Conservation (phyloP, 1,140 invertebrate genomes). For the Caenorhabditis elegans region WBcel235 BX284605.5:9978501-9979000, state of each 20-base stretch:
- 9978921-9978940: background rate
- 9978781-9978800: background rate
- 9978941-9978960: background rate
- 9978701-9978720: conserved; percentile 27
- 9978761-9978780: conserved; percentile 1
- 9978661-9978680: background rate
- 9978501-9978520: conserved; percentile 23
- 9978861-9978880: too few relatives aligned
- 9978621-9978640: background rate
- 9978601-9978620: background rate
- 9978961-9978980: too few relatives aligned
- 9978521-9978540: conserved; percentile 31
- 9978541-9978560: background rate
- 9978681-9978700: background rate
- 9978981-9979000: too few relatives aligned
- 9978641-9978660: conserved; percentile 25
- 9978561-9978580: background rate
- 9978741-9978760: background rate
- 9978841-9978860: background rate
- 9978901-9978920: background rate
- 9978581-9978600: background rate
- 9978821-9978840: background rate
- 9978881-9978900: too few relatives aligned
- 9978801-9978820: background rate
- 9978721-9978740: background rate